These are phyloP conservation scores for Drosophila flavopinicola DNA, from an alignment of 2,888 invertebrate species.

Conservation along the genomic window DNA sequence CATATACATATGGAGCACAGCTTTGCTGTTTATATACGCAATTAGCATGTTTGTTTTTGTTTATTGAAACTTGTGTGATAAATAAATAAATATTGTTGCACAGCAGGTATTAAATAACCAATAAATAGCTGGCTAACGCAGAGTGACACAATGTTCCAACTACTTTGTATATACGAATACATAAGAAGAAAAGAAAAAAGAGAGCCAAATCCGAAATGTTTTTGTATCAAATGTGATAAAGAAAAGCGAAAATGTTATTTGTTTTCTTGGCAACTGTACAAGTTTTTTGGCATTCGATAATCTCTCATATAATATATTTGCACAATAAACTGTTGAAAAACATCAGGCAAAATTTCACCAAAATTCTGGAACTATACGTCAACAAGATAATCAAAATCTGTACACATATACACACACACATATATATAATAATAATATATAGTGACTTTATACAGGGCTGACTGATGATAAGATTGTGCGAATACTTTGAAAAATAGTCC, in stretches of 20 bases:
- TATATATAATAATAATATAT: neutral
- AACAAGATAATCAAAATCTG: constrained; percentile 29
- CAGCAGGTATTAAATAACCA: constrained; percentile 45
- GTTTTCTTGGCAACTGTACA: constrained; percentile 74
- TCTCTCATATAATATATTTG: constrained; percentile 40
- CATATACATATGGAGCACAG: neutral
- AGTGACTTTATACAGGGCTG: constrained; percentile 2
- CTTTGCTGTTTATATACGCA: constrained; percentile 47
- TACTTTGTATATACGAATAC: constrained; percentile 11
- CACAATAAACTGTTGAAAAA: constrained; percentile 29
- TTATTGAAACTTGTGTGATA: constrained; percentile 54
- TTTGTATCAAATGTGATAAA: constrained; percentile 40
- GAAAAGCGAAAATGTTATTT: constrained; percentile 35
- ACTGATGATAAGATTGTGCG: constrained; percentile 60
- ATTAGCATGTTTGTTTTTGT: constrained; percentile 64
- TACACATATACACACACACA: neutral
- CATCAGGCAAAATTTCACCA: constrained; percentile 17
- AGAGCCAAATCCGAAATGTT: constrained; percentile 18
- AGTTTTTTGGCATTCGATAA: constrained; percentile 50
- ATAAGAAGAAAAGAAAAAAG: constrained; percentile 23
- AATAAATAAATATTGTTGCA: constrained; percentile 46
- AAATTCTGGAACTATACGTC: constrained; percentile 32
- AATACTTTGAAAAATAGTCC: constrained; percentile 28
- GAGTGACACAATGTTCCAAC: constrained; percentile 30
- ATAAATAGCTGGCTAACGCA: constrained; percentile 26